Evolutionary conservation across 2,888 invertebrate genomes (phyloP).

Genomic region (Isoperla grammatica): DNA sequence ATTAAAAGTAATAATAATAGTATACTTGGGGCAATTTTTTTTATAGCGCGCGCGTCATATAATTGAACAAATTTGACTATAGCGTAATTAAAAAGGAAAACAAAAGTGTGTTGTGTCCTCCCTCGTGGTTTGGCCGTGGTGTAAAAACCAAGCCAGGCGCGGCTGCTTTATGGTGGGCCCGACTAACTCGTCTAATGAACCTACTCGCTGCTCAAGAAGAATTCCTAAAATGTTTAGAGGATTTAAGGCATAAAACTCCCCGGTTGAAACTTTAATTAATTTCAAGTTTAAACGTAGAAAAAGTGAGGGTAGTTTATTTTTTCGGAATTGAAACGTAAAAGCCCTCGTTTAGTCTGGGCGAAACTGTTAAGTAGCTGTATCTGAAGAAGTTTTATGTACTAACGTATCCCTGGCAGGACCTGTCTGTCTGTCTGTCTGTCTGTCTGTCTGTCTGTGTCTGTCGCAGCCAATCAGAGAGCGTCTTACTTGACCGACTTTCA

Average conservation of each 20-base stretch:
- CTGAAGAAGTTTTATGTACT: too few species aligned
- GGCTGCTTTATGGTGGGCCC: background rate
- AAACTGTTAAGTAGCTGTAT: too few species aligned
- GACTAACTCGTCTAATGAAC: conserved; percentile 3
- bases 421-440: too few species aligned
- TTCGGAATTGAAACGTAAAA: conserved; percentile 8
- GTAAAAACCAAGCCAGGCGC: background rate
- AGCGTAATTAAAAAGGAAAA: conserved; percentile 2
- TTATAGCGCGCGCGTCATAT: background rate
- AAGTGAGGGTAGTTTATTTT: background rate
- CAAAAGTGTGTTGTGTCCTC: background rate
- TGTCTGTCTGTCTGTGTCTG: too few species aligned
- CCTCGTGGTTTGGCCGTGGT: too few species aligned
- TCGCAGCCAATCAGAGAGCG: too few species aligned
- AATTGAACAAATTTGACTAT: conserved; percentile 3
- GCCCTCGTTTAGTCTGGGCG: background rate
- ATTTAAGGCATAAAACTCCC: conserved; percentile 5
- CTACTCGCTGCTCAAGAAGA: conserved; percentile 1
- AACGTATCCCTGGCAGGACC: too few species aligned
- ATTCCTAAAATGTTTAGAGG: conserved; percentile 14
- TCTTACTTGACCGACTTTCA: too few species aligned
- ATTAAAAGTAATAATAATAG: conserved; percentile 25
- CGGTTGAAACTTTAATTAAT: conserved; percentile 8
- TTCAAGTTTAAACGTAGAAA: conserved; percentile 11
- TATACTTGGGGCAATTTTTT: conserved; percentile 17